Evolutionary conservation across 2,113 vertebrate species (phyloP).

Genomic region (Porphyrio hochstetteri): DNA sequence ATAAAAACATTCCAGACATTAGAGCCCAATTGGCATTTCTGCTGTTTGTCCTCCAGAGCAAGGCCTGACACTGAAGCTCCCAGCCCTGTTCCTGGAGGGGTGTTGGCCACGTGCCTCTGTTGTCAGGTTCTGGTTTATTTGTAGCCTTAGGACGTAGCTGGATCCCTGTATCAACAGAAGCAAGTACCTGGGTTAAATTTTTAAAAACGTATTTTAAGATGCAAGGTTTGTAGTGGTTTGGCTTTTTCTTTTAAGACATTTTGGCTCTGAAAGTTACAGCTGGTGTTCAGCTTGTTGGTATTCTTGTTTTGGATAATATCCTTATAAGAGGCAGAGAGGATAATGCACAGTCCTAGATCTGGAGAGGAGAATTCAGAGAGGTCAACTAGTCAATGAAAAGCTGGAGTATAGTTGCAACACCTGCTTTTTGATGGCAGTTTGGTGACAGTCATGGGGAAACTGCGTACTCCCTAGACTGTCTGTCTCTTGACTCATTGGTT

Average conservation of each 20-base stretch:
- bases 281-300: neutral
- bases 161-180: neutral
- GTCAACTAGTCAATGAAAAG: neutral
- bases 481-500: neutral
- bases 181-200: neutral
- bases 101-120: rapidly evolving
- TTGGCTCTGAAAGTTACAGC: neutral
- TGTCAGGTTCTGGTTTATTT: neutral
- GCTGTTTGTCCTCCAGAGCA: neutral
- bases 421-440: neutral
- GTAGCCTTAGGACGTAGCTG: neutral
- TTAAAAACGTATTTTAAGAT: neutral
- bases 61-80: neutral
- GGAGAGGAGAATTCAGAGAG: neutral
- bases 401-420: neutral
- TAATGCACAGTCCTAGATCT: neutral
- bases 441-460: neutral
- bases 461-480: neutral
- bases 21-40: neutral
- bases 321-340: neutral
- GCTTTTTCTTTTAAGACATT: neutral
- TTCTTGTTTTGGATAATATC: neutral
- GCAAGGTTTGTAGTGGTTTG: neutral
- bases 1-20: neutral
- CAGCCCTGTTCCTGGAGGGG: rapidly evolving